Evolutionary conservation across 2,797 vertebrate genomes (phyloP).

Genomic region (Myotis pilosus): DNA sequence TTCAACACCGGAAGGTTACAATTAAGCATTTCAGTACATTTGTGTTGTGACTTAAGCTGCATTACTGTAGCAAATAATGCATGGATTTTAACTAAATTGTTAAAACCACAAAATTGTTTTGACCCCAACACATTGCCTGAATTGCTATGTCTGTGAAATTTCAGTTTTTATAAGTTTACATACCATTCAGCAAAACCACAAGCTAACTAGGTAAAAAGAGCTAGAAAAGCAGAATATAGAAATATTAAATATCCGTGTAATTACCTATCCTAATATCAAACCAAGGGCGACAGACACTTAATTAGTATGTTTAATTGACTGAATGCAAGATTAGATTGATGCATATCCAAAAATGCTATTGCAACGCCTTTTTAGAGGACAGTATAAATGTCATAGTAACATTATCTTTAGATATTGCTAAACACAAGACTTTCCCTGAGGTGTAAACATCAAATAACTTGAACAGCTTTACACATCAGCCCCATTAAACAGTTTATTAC

Average conservation of each 20-base stretch:
- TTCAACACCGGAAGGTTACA: slow-evolving; percentile 69
- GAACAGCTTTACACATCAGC: slow-evolving; percentile 94
- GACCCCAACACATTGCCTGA: slow-evolving; percentile 64
- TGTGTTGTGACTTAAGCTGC: slow-evolving; percentile 66
- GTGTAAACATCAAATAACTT: slow-evolving; percentile 92
- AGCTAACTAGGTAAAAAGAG: slow-evolving; percentile 84
- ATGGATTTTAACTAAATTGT: slow-evolving; percentile 65
- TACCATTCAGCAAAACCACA: slow-evolving; percentile 83
- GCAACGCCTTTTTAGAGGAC: slow-evolving; percentile 83
- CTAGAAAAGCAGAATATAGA: slow-evolving; percentile 84
- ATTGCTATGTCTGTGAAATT: slow-evolving; percentile 70
- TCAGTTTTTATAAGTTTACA: slow-evolving; percentile 85
- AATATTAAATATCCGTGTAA: slow-evolving; percentile 82
- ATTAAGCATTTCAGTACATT: slow-evolving; percentile 63
- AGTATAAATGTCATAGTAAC: slow-evolving; percentile 86
- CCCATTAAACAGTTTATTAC: slow-evolving; percentile 99
- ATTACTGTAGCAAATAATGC: slow-evolving; percentile 61
- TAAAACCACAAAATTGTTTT: slow-evolving; percentile 63
- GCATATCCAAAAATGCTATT: slow-evolving; percentile 85
- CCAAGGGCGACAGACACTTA: slow-evolving; percentile 82
- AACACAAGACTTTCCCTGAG: slow-evolving; percentile 91
- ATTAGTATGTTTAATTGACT: slow-evolving; percentile 83
- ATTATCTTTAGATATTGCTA: slow-evolving; percentile 89
- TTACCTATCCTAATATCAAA: slow-evolving; percentile 84
- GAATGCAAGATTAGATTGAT: slow-evolving; percentile 84